Evolutionary conservation across 2,888 invertebrate species (phyloP), one percentile per base, ranked within the genome.

Genomic region (Mallateleia sp.): DNA sequence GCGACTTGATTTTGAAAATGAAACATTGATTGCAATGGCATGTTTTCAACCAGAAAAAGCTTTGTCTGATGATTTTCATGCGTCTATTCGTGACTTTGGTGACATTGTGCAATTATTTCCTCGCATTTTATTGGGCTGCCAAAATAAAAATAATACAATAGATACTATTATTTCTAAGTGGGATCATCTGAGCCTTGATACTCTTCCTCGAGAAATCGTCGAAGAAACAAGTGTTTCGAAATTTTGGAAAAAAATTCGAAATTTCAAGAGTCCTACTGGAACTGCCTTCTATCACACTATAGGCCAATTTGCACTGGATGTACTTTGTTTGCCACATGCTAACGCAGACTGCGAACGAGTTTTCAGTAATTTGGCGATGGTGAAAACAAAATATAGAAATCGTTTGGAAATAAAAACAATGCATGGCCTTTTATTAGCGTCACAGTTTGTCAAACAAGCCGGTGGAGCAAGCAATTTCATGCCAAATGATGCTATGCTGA

Each of bases 11-110:
- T 45, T 64, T 45, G 64, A 25, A 24, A 64, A 64, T 18, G 24
- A 45, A 11, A 14, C 22, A 45, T n/a, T 64, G 24, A 22, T 4
- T 15, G 45, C 8, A 22, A 5, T 64, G 22, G 8, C 45, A 9
- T 64, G 24, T 64, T 64, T 64, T 25, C 64, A 64, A 64, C 64
- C 45, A n/a, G 20, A 42, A n/a, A 45, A 64, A n/a, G 64, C 64
- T 42, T 45, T 64, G 14, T 64, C 62, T 6, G 38, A 62, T 38
- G 24, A 22, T 34, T 62, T 62, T 38, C 62, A 62, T 22, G 62
- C 62, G 34, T 38, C 62, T 11, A 34, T 62, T 20, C 38, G 2
- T 14, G 62, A 62, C 24, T 62, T 62, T 14, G 18, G 42, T 22
- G 42, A 45, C 8, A 25, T 45, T 6, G 45, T 34, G 14, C 42